Evolutionary conservation across 2,797 vertebrate genomes (phyloP).

Genomic region (Danio kyathit): DNA sequence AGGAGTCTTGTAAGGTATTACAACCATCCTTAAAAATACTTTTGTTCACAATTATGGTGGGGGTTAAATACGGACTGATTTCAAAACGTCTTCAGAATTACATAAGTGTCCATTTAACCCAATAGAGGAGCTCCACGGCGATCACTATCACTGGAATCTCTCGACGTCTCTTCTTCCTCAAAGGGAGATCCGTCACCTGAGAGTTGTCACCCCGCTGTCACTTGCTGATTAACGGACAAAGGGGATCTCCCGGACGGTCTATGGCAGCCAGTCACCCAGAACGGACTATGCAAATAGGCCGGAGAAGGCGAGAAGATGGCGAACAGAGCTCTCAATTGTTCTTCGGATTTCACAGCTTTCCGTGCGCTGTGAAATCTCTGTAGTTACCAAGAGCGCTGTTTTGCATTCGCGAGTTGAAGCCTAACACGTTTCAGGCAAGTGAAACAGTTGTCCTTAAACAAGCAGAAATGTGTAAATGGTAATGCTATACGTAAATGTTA

Average conservation of each 20-base stretch:
- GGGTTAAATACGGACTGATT: neutral
- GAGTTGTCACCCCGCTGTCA: slow-evolving; percentile 81
- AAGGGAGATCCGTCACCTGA: slow-evolving; percentile 77
- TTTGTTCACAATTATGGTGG: neutral
- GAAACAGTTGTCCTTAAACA: neutral
- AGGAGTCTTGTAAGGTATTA: neutral
- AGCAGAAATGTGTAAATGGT: neutral
- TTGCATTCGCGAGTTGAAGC: slow-evolving; percentile 60
- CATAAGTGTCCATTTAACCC: neutral
- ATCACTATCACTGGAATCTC: slow-evolving; percentile 17
- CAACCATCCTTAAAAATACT: slow-evolving; percentile 1
- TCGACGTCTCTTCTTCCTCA: slow-evolving; percentile 45
- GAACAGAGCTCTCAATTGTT: slow-evolving; percentile 86
- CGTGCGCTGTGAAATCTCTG: slow-evolving; percentile 81
- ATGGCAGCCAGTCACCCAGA: slow-evolving; percentile 85
- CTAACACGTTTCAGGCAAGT: neutral
- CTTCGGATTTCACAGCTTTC: slow-evolving; percentile 77
- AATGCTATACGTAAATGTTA: neutral
- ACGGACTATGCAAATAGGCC: slow-evolving; percentile 86
- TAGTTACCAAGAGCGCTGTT: slow-evolving; percentile 61
- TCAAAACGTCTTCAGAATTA: neutral
- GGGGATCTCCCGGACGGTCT: slow-evolving; percentile 74
- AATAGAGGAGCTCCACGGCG: neutral
- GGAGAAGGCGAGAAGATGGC: slow-evolving; percentile 76
- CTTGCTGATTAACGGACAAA: slow-evolving; percentile 84